Conservation (phyloP, 2,113 vertebrate genomes). For the Blennius ocellaris region DNA sequence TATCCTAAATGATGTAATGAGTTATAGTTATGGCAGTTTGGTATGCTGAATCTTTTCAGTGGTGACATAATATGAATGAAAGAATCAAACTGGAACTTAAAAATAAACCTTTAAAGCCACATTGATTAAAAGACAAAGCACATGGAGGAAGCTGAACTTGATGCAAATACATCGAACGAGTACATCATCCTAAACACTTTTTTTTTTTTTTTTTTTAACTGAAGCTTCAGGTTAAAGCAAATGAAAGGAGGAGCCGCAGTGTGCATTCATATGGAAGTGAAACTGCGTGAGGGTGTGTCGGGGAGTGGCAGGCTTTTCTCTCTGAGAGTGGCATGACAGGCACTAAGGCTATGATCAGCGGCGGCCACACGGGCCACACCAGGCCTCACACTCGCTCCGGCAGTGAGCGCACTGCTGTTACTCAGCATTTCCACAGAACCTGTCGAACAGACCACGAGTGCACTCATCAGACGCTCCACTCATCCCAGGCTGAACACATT, state of each 20-base stretch:
- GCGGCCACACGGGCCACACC: constrained; percentile 61
- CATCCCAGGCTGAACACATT: too few relatives aligned
- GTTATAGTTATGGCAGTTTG: too few relatives aligned
- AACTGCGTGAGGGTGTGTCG: constrained; percentile 55
- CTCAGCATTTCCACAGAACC: constrained; percentile 71
- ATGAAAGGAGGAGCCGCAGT: constrained; percentile 7
- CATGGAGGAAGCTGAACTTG: too few relatives aligned
- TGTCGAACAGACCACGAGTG: not conserved
- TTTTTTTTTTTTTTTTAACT: constrained; percentile 13
- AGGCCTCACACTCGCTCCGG: constrained; percentile 25
- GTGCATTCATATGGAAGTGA: constrained; percentile 40
- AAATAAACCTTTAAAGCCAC: too few relatives aligned
- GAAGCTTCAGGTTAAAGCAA: not conserved
- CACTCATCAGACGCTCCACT: too few relatives aligned
- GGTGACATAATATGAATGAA: too few relatives aligned
- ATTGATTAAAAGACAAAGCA: too few relatives aligned
- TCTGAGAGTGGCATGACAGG: constrained; percentile 40
- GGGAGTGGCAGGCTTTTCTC: constrained; percentile 59
- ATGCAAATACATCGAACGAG: too few relatives aligned
- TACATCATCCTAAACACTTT: too few relatives aligned
- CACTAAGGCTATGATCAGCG: constrained; percentile 53
- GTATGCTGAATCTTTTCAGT: too few relatives aligned
- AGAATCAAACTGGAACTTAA: too few relatives aligned
- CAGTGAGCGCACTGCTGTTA: constrained; percentile 62
- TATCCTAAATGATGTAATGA: too few relatives aligned